Evolutionary conservation across 2,888 invertebrate species (phyloP).

Genomic region (Opisthograptis luteolata): DNA sequence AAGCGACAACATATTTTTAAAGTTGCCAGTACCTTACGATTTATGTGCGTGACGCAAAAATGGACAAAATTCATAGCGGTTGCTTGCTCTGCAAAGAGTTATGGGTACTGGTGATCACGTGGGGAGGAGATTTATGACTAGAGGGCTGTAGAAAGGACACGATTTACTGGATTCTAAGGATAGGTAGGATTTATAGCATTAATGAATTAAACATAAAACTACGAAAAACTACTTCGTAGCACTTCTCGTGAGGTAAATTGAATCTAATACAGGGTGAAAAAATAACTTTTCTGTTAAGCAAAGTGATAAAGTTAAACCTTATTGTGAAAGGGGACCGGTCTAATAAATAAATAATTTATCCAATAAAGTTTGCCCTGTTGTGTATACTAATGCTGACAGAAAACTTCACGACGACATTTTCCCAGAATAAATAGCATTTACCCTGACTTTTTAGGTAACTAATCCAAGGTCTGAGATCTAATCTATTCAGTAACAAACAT

Average conservation of each 20-base stretch:
- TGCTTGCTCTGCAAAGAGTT: slow-evolving; percentile 41
- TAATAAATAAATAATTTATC: too few relatives aligned
- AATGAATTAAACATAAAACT: slow-evolving; percentile 29
- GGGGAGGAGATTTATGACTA: slow-evolving; percentile 26
- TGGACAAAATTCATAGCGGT: slow-evolving; percentile 59
- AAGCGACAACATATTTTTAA: slow-evolving; percentile 7
- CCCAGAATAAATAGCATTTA: too few relatives aligned
- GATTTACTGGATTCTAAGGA: slow-evolving; percentile 21
- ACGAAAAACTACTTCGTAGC: slow-evolving; percentile 15
- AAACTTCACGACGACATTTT: too few relatives aligned
- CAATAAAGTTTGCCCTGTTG: too few relatives aligned
- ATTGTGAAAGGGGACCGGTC: too few relatives aligned
- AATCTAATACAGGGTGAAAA: slow-evolving; percentile 2
- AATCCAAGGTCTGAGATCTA: too few relatives aligned
- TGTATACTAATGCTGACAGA: too few relatives aligned
- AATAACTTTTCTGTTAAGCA: not conserved
- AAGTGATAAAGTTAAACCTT: too few relatives aligned
- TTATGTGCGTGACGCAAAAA: slow-evolving; percentile 77
- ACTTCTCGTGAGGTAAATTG: slow-evolving; percentile 1
- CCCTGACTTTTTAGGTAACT: too few relatives aligned
- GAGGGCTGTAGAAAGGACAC: slow-evolving; percentile 24
- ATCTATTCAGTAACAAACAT: too few relatives aligned
- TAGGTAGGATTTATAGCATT: slow-evolving; percentile 21
- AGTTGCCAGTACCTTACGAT: slow-evolving; percentile 62
- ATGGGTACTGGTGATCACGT: slow-evolving; percentile 26